A percentile compares a stretch with the other conserved stretches of the same genome.
phyloP scores from a whole-genome alignment of 2,888 invertebrate species.

The Dasypogon diadema region DNA sequence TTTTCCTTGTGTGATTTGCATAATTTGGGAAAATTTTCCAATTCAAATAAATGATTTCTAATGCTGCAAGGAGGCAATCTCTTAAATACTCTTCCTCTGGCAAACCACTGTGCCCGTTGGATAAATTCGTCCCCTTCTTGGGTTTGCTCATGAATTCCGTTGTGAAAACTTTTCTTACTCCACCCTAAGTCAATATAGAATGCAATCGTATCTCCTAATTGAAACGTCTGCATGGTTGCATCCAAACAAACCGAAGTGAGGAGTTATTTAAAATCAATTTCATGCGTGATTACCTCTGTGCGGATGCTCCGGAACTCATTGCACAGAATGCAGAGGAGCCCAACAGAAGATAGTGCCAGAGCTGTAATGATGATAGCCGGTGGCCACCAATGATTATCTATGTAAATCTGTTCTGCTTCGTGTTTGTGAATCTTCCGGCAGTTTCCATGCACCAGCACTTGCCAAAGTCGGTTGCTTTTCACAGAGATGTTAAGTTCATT shows the following conservation, averaged over 20 bases:
- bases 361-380: slow-evolving; percentile 25
- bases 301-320: background rate
- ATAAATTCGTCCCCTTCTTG: too few relatives aligned
- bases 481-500: background rate
- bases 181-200: background rate
- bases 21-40: too few relatives aligned
- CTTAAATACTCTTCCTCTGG: too few relatives aligned
- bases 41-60: too few relatives aligned
- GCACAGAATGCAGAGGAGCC: background rate
- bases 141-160: too few relatives aligned
- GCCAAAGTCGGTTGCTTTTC: background rate
- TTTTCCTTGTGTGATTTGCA: background rate
- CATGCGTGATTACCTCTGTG: slow-evolving; percentile 21
- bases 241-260: slow-evolving; percentile 30
- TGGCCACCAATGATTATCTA: slow-evolving; percentile 29
- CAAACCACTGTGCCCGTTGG: too few relatives aligned
- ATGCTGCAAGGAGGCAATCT: too few relatives aligned
- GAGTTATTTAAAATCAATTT: slow-evolving; percentile 38
- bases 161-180: background rate
- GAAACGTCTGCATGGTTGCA: slow-evolving; percentile 28
- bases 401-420: slow-evolving; percentile 14
- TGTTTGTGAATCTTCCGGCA: background rate
- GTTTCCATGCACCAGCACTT: background rate
- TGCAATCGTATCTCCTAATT: slow-evolving; percentile 38
- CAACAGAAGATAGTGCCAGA: background rate